phyloP scores from a whole-genome alignment of 2,797 vertebrate species.

The Oreochromis mossambicus region DNA sequence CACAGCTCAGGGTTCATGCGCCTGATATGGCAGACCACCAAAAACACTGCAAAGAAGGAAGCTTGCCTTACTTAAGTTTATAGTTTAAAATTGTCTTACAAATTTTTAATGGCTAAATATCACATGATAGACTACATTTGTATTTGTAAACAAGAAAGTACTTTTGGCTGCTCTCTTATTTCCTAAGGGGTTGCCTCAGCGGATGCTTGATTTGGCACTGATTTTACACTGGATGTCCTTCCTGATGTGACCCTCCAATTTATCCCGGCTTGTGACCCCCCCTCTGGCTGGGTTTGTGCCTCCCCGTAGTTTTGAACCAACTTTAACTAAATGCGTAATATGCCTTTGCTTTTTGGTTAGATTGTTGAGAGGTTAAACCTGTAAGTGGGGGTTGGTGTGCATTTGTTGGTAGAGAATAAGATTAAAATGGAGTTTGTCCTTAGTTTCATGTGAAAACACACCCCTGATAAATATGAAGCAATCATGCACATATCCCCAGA shows the following conservation, averaged over 20 bases:
- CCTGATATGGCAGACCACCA: not conserved
- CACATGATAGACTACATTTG: not conserved
- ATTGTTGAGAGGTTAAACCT: not conserved
- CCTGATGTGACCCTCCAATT: not conserved
- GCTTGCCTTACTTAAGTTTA: not conserved
- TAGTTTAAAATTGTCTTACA: not conserved
- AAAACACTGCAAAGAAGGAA: not conserved
- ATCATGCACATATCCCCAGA: not conserved
- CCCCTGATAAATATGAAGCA: not conserved
- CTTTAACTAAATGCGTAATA: not conserved
- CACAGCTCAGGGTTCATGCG: not conserved
- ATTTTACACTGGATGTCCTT: not conserved
- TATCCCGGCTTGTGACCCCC: not conserved
- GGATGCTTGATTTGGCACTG: not conserved
- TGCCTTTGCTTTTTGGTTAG: not conserved
- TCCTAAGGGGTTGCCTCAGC: not conserved
- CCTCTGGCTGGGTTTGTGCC: not conserved
- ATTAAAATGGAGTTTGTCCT: not conserved
- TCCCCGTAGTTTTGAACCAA: not conserved
- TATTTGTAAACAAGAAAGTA: not conserved
- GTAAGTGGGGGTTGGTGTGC: not conserved
- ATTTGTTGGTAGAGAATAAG: not conserved
- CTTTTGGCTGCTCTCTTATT: not conserved
- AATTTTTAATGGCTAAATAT: not conserved
- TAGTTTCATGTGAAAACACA: not conserved